Evolutionary conservation across 2,113 vertebrate genomes (phyloP), one percentile per base, ranked within the genome.

Genomic region (Oreamnos americanus): DNA sequence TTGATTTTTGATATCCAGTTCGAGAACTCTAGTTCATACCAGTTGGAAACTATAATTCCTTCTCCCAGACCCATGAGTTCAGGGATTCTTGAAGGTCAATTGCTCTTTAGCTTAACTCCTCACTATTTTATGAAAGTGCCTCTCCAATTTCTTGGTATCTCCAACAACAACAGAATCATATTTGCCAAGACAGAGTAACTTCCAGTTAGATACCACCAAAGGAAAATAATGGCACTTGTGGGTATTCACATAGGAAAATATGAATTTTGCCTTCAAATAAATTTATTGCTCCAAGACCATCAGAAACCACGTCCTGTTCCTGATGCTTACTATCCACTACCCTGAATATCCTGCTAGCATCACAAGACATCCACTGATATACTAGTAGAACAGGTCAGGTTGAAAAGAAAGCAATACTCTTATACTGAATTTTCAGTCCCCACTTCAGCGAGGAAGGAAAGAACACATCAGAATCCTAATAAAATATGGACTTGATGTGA

Each of bases 191-290:
- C 36, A 3, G 64, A 96, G n/a, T 67, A 97, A 95, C 85, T 97
- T 98, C 97, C 98, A 98, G 57, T 88, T 36, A 53, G 88, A 97
- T 94, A 95, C 97, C 96, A 97, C 95, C 53, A 96, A 97, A 98
- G 60, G 82, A 96, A 97, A 98, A 97, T 96, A 97, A 94, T 78
- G 95, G 76, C 39, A 91, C 67, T 55, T 55, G 28, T 82, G 95
- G 95, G 95, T 95, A 94, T 86, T 87, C 81, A 96, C 85, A 88
- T 43, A 85, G 96, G 91, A 96, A 98, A 98, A 93, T 94, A 94
- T 19, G 47, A 97, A 67, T 92, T 86, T 94, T 90, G 43, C 16
- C 36, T 81, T 90, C 85, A 79, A 89, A 76, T 78, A 85, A 84
- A 95, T 57, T 87, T 94, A 78, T 51, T 64, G n/a, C 25, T 96